A percentile compares a stretch with the other conserved stretches of the same genome.
Evolutionary conservation across 2,797 vertebrate genomes (phyloP).

Genomic region (Prunella strophiata): DNA sequence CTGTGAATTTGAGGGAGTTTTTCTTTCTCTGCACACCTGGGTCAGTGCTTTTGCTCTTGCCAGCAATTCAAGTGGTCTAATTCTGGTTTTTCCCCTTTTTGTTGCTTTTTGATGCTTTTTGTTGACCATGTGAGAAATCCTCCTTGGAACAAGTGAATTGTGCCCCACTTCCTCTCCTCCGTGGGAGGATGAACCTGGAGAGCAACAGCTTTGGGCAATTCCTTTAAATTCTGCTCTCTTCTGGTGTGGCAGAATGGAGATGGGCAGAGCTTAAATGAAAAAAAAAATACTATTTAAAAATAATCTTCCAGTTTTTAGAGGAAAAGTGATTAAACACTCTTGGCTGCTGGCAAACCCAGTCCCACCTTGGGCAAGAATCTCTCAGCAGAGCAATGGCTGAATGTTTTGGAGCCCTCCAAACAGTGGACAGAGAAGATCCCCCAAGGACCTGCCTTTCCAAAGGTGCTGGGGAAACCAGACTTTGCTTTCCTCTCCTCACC

Average conservation of each 20-base stretch:
- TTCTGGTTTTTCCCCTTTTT: background rate
- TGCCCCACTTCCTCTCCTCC: background rate
- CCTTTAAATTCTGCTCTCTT: background rate
- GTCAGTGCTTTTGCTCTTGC: background rate
- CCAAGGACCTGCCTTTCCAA: background rate
- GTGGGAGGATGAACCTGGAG: background rate
- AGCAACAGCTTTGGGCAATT: background rate
- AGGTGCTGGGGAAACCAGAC: background rate
- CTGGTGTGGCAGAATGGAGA: background rate
- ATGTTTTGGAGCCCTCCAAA: background rate
- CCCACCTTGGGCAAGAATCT: background rate
- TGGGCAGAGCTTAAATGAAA: background rate
- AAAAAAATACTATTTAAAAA: background rate
- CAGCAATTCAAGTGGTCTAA: background rate
- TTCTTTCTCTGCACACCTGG: background rate
- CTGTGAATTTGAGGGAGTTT: background rate
- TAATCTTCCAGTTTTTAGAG: background rate
- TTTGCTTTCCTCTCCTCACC: background rate
- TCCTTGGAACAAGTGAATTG: accelerated
- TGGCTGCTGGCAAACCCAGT: background rate
- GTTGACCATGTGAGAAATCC: background rate
- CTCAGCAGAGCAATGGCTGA: background rate
- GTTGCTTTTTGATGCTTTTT: background rate
- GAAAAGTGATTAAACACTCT: background rate
- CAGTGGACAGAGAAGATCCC: background rate